Evolutionary conservation across 2,113 vertebrate genomes (phyloP).

Genomic region (Hippocampus barbouri): DNA sequence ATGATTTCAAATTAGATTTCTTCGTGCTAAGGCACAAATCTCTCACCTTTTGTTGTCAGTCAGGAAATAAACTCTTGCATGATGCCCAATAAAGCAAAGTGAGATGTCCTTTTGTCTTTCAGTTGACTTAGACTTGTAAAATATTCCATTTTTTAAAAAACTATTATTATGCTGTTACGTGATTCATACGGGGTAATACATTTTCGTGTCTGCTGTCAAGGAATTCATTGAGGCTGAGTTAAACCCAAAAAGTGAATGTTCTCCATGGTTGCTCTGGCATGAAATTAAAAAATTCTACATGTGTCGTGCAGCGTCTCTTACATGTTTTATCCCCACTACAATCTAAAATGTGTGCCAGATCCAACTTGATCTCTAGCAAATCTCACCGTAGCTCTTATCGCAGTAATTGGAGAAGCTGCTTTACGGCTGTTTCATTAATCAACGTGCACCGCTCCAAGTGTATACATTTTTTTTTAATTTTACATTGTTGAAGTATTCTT

Average conservation of each 20-base stretch:
- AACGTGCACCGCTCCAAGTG: background rate
- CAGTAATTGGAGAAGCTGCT: slow-evolving; percentile 2
- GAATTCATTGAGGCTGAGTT: slow-evolving; percentile 2
- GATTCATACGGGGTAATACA: background rate
- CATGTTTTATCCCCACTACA: background rate
- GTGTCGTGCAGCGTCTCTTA: slow-evolving; percentile 1
- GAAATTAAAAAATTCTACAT: slow-evolving; percentile 2
- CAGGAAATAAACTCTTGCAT: background rate
- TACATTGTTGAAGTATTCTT: no score
- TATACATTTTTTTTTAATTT: background rate
- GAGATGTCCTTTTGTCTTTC: background rate
- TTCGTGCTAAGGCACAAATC: background rate
- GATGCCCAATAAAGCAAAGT: background rate
- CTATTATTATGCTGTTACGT: background rate
- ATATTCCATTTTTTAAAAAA: background rate
- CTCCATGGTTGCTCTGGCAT: background rate
- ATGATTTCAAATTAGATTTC: background rate
- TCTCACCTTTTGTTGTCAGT: background rate
- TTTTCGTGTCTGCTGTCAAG: background rate
- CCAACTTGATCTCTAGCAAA: background rate
- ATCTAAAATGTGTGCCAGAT: background rate
- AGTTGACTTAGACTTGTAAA: background rate
- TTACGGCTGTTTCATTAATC: background rate
- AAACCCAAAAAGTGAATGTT: background rate
- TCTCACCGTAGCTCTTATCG: background rate